These are phyloP conservation scores for Xenentodon cancila DNA, from an alignment of 2,797 vertebrate species.

Conservation along the genomic window DNA sequence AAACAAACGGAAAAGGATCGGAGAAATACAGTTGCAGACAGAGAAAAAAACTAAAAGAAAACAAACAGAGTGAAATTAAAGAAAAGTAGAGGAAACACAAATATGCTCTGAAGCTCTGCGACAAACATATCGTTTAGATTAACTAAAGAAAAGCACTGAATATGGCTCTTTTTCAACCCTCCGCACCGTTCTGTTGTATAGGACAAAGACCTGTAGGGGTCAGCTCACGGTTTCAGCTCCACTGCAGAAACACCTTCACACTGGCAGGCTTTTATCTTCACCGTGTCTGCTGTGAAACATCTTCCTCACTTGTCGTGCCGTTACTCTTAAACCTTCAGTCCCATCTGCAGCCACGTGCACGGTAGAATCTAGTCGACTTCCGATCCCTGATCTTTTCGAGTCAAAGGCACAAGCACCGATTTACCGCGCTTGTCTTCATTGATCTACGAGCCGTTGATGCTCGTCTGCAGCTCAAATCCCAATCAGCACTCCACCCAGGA, in stretches of 20 bases:
- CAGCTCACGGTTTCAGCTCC: neutral
- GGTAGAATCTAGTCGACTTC: slow-evolving; percentile 15
- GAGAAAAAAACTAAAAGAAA: too few species aligned
- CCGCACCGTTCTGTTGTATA: neutral
- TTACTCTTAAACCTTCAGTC: neutral
- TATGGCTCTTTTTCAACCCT: neutral
- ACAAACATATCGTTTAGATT: slow-evolving; percentile 5
- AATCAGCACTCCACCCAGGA: slow-evolving; percentile 41
- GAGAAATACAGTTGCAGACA: neutral
- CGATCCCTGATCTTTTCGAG: slow-evolving; percentile 2
- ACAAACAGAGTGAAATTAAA: slow-evolving; percentile 5
- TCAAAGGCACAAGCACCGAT: slow-evolving; percentile 31
- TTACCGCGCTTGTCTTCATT: slow-evolving; percentile 39
- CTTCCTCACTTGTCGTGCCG: neutral
- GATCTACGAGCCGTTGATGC: slow-evolving; percentile 56
- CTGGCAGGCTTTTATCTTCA: slow-evolving; percentile 5
- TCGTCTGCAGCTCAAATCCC: slow-evolving; percentile 18
- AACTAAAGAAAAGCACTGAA: neutral
- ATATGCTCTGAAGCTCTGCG: slow-evolving; percentile 4
- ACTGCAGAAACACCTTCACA: neutral
- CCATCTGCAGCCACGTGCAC: neutral
- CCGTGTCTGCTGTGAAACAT: neutral
- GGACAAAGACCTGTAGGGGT: slow-evolving; percentile 7
- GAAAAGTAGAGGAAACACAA: neutral
- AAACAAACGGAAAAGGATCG: neutral